Evolutionary conservation across 2,797 vertebrate genomes (phyloP), one percentile per base, ranked within the genome.

Genomic region (Argentina silus): DNA sequence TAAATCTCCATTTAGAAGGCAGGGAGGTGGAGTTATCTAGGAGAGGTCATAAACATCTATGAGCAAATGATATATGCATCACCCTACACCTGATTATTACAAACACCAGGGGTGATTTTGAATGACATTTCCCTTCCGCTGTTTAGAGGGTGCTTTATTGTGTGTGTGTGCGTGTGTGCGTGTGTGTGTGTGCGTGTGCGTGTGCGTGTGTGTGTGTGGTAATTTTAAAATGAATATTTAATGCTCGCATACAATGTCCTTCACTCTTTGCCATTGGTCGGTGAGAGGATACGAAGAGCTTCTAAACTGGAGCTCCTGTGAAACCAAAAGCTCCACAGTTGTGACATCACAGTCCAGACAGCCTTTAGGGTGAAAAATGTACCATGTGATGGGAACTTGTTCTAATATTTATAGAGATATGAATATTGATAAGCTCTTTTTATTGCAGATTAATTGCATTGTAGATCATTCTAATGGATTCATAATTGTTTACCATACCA

Each of bases 1-100:
- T 70, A 72, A 70, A 74, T 19, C 72, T 65, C 36, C 67, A 59
- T 72, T 73, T 59, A 59, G 75, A 73, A 63, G 74, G 80, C 68
- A 73, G 77, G 55, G 65, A 66, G 69, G 68, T 66, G 79, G 77
- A 44, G 69, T 67, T 59, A 11, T 59, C 21, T 59, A 4, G 21
- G 56, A 6, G 56, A 11, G 12, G 56, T 59, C 9, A 59, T 59
- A 19, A n/a, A 15, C 10, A 14, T 44, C 43, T 60, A 36, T 59
- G 42, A 15, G 17, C 6, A 7, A 44, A 3, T 27, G 6, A 44
- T 42, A 7, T 57, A 27, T 42, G 50, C 42, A 43, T 72, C 15
- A 36, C 48, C 57, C 55, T 42, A 51, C 57, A 53, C 14, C 69
- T 50, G 66, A 65, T 15, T 14, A 53, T 17, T 53, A 53, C 14